These are phyloP conservation scores for Atrina japonica DNA, from an alignment of 2,888 invertebrate genomes.

Conservation along the genomic window DNA sequence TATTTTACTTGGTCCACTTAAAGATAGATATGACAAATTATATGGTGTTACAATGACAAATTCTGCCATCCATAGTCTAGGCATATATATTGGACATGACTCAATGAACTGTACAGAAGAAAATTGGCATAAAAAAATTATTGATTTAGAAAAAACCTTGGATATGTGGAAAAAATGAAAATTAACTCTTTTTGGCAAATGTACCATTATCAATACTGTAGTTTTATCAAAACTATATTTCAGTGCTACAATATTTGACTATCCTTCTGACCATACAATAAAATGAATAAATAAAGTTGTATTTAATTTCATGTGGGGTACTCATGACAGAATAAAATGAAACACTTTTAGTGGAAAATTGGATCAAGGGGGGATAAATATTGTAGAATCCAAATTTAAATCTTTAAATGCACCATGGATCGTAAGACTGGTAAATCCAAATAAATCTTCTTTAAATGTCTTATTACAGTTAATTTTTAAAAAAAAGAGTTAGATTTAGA, in stretches of 20 bases:
- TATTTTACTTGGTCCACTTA: background rate
- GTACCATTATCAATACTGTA: background rate
- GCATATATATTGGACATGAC: slow-evolving; percentile 1
- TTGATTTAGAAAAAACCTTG: background rate
- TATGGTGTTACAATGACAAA: background rate
- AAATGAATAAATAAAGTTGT: slow-evolving; percentile 1
- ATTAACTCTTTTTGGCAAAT: slow-evolving; percentile 7
- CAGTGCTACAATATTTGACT: background rate
- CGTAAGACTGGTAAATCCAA: too few species aligned
- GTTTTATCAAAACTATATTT: background rate
- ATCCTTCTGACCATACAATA: background rate
- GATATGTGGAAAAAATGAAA: background rate
- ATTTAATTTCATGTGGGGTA: slow-evolving; percentile 9
- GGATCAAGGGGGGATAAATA: background rate
- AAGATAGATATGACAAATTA: background rate
- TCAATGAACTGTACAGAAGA: background rate
- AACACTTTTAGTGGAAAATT: background rate
- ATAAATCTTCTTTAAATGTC: too few species aligned
- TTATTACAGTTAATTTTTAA: too few species aligned
- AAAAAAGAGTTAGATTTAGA: too few species aligned
- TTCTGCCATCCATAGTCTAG: background rate
- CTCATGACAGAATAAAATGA: background rate
- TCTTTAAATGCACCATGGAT: too few species aligned
- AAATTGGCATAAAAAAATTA: slow-evolving; percentile 8
- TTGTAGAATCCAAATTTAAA: too few species aligned